A percentile compares a stretch with the other conserved stretches of the same genome.
phyloP scores from a whole-genome alignment of 2,888 invertebrate genomes.

The Leptinotarsa peninsularis region DNA sequence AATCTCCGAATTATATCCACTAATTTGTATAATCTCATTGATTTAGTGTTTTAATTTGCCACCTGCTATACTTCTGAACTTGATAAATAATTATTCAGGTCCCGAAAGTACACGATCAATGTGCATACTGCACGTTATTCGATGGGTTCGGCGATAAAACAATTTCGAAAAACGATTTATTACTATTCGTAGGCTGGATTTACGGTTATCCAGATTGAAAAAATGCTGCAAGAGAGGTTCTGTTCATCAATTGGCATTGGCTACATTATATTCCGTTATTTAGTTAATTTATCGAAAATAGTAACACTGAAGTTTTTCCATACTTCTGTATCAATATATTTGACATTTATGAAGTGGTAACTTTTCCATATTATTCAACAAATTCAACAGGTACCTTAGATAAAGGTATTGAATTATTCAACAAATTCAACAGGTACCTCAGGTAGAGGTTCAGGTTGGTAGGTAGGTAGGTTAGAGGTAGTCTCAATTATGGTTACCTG shows the following conservation, averaged over 20 bases:
- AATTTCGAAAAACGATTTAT: neutral
- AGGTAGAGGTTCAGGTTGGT: too few species aligned
- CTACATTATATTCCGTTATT: too few species aligned
- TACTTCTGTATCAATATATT: too few species aligned
- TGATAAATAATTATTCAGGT: slow-evolving; percentile 37
- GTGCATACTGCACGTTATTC: slow-evolving; percentile 13
- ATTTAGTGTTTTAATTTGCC: slow-evolving; percentile 49
- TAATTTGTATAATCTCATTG: slow-evolving; percentile 49
- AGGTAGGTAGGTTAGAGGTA: too few species aligned
- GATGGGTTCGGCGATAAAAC: slow-evolving; percentile 3
- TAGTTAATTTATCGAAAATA: too few species aligned
- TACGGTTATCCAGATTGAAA: slow-evolving; percentile 4
- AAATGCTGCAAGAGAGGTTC: neutral
- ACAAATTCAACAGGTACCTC: too few species aligned
- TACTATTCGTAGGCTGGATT: neutral
- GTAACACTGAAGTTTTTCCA: too few species aligned
- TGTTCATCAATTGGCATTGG: neutral
- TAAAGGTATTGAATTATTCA: too few species aligned
- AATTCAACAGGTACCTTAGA: too few species aligned
- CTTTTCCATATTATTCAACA: too few species aligned
- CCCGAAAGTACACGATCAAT: slow-evolving; percentile 6
- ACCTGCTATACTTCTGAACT: slow-evolving; percentile 41
- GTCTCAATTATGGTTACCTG: too few species aligned
- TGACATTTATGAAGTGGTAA: too few species aligned
- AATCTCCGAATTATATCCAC: slow-evolving; percentile 43